These are phyloP conservation scores for Stenurella melanura DNA, from an alignment of 2,888 invertebrate species.

Conservation along the genomic window DNA sequence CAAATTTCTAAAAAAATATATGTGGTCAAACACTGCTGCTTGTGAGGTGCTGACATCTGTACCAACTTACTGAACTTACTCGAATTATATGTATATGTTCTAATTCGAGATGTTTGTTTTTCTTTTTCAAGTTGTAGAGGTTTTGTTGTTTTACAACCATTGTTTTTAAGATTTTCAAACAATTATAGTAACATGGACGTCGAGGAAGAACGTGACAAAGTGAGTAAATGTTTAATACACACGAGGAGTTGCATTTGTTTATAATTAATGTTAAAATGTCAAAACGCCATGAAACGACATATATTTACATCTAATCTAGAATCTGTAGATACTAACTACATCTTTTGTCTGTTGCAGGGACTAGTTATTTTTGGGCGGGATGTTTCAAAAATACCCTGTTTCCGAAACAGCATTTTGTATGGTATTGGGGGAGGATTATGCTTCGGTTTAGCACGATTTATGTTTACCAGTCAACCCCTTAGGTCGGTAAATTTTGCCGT, in stretches of 20 bases:
- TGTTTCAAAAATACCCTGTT: constrained; percentile 86
- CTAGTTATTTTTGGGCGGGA: constrained; percentile 82
- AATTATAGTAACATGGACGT: not conserved
- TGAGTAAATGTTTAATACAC: not conserved
- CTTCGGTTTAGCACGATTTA: constrained; percentile 80
- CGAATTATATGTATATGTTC: not conserved
- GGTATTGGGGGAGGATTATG: constrained; percentile 83
- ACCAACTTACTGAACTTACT: not conserved
- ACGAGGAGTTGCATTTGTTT: not conserved
- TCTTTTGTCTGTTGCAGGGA: constrained; percentile 73
- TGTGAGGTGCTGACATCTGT: not conserved
- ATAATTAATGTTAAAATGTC: not conserved
- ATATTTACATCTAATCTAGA: too few relatives aligned
- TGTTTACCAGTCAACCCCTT: constrained; percentile 82
- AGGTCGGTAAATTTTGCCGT: constrained; percentile 81
- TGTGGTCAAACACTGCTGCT: not conserved
- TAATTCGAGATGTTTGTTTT: not conserved
- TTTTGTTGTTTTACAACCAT: not conserved
- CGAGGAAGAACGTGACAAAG: constrained; percentile 11
- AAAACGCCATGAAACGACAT: not conserved
- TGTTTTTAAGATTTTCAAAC: not conserved
- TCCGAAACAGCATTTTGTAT: constrained; percentile 84
- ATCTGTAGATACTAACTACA: too few relatives aligned
- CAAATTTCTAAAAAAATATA: constrained; percentile 7
- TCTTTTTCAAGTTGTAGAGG: not conserved